Evolutionary conservation across 2,797 vertebrate species (phyloP), one percentile per base, ranked within the genome.

Genomic region (Sylvilagus floridanus): DNA sequence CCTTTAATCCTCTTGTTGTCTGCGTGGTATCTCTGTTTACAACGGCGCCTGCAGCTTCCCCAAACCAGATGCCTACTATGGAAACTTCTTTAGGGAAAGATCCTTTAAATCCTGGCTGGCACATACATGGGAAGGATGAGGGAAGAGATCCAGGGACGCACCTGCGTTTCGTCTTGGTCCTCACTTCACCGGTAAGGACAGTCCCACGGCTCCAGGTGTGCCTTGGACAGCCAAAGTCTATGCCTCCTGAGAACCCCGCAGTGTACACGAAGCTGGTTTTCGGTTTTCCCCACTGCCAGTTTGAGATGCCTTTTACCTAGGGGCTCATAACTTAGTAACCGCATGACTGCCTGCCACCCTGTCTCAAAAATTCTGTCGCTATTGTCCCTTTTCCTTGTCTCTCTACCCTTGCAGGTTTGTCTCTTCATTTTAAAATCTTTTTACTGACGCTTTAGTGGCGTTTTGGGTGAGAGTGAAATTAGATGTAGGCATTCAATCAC

Each of bases 401-500:
- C 28, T 52, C 50, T 12, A 60, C 65, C 73, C 54, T 75, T 76
- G 24, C 17, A 42, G 72, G 73, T 92, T 89, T 95, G n/a, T 47
- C 26, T 78, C 32, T 57, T 75, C 32, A 89, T 84, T 90, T 78
- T 26, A 88, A 91, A 90, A 73, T 73, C 28, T 86, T 63, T 84
- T 84, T 90, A 73, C 81, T 79, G 75, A 88, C 24, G 6, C 94
- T 92, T 93, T 95, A 93, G 50, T 88, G 42, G 57, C 7, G 19
- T 47, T 90, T 94, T 14, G 82, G 83, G 93, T 76, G 66, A n/a
- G 82, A 93, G 8, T 54, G 7, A 84, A 90, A 92, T 96, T 63
- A 96, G 78, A 93, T 91, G n/a, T 28, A 94, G 85, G 21, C 47
- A 71, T 84, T 93, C 30, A 84, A 68, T 84, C 47, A 79, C 62